Conservation (phyloP, 2,888 invertebrate genomes). For the Resseliella maxima region DNA sequence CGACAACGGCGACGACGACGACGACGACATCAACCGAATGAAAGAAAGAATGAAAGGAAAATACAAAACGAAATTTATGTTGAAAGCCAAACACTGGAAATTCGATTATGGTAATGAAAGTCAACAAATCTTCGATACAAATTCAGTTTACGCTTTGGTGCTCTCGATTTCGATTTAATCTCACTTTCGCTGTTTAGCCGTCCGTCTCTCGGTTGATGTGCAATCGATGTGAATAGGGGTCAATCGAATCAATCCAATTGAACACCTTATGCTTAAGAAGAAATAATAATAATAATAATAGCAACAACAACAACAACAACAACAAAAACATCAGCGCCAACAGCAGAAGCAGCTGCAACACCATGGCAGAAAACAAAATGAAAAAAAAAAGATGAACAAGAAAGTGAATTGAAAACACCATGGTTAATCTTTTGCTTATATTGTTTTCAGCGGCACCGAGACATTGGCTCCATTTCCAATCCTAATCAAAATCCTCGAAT, state of each 20-base stretch:
- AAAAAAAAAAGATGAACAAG: too few species aligned
- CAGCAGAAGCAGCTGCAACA: background rate
- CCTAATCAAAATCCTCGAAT: too few species aligned
- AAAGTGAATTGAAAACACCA: too few species aligned
- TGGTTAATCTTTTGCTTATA: background rate
- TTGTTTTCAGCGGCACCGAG: background rate
- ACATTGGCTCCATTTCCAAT: background rate
- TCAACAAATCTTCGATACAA: conserved; percentile 53
- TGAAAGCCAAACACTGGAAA: conserved; percentile 23
- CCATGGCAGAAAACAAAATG: too few species aligned
- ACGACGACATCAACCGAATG: background rate
- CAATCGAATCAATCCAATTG: conserved; percentile 44
- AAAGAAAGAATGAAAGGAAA: background rate
- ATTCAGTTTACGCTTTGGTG: conserved; percentile 50
- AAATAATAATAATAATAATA: too few species aligned
- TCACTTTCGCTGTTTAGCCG: background rate
- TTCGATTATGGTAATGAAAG: conserved; percentile 55
- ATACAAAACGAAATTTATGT: background rate
- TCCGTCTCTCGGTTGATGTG: background rate
- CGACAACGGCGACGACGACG: background rate
- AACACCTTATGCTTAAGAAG: conserved; percentile 19
- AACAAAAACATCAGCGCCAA: background rate
- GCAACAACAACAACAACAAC: too few species aligned
- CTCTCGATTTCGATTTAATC: conserved; percentile 40
- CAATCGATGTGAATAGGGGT: background rate